Evolutionary conservation across 2,113 vertebrate species (phyloP), one percentile per base, ranked within the genome.

Genomic region (Pollimyrus isidori): DNA sequence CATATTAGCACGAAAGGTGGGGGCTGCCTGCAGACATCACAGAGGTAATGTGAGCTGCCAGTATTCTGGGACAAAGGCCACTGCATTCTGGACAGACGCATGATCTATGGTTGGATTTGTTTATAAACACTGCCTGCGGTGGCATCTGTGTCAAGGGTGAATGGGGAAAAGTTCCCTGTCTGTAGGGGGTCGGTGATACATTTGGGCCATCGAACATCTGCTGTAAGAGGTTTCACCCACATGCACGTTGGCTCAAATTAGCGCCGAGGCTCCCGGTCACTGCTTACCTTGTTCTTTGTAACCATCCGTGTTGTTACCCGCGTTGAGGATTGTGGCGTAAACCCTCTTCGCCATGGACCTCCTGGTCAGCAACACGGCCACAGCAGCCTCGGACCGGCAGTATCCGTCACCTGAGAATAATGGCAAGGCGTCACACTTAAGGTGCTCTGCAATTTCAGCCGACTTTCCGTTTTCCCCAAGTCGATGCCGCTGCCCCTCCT

Each of bases 231-330:
- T 39, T 21, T 11, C n/a, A 13, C 58, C 26, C 30, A 53, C 30
- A 56, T 50, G 6, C 39, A 9, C 39, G 48, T 1, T 23, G 23
- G 3, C 15, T 49, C 39, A 15, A 21, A 17, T 53, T 53, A 19
- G 17, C 19, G 10, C 17, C 1, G 30, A 50, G n/a, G 7, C 11
- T 58, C 26, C 9, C 45, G 15, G 30, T 13, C 10, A 69, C 6
- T 92, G 52, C 92, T 48, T 89, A 99, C 98, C 98, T 96, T 99
- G 97, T 76, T 99, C 97, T 93, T 99, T 99, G 93, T 92, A 97
- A 86, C 98, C 98, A 13, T 99, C 98, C 0, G 97, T 98, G 94
- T 99, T 99, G 94, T 93, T 96, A 69, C 97, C 97, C 13, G 97
- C 96, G 13, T 97, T 99, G 35, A 99, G 89, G 89, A 99, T 92